Percentiles rank a stretch among this genome's conserved stretches.
Conservation (phyloP, 1,140 invertebrate genomes). For the Tetramorium parvispinum region DNA sequence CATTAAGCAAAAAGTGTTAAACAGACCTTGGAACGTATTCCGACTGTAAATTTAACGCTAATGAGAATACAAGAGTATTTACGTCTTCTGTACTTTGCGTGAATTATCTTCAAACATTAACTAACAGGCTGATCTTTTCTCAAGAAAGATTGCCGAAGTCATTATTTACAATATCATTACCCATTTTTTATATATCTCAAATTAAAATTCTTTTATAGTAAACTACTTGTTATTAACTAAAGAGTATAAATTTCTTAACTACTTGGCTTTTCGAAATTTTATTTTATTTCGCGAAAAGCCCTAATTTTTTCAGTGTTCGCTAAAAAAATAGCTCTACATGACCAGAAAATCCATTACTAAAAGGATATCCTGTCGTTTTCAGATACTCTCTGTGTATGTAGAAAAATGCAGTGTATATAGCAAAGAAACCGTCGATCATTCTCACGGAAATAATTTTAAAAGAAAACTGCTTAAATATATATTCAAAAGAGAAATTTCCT, state of each 20-base stretch:
- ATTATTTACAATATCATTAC: background rate
- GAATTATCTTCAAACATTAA: constrained; percentile 12
- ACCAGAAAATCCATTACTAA: background rate
- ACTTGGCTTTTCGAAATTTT: background rate
- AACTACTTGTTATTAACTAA: background rate
- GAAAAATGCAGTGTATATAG: no score
- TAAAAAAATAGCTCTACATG: background rate
- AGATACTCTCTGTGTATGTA: background rate
- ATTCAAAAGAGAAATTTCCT: background rate
- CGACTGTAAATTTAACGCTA: constrained; percentile 10
- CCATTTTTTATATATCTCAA: background rate
- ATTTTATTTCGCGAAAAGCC: background rate
- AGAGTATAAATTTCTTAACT: background rate
- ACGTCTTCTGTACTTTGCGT: background rate
- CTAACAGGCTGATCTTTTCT: background rate
- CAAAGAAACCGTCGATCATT: background rate
- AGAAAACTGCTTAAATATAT: background rate
- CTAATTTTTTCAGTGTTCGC: background rate
- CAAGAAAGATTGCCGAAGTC: background rate
- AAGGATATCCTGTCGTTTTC: background rate
- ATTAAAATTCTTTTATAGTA: background rate
- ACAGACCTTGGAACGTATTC: constrained; percentile 14
- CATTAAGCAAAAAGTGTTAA: constrained; percentile 27
- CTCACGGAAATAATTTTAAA: background rate
- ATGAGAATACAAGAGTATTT: background rate